A percentile compares a stretch with the other conserved stretches of the same genome.
phyloP scores from a whole-genome alignment of 2,113 vertebrate species.

The Xenus cinereus region DNA sequence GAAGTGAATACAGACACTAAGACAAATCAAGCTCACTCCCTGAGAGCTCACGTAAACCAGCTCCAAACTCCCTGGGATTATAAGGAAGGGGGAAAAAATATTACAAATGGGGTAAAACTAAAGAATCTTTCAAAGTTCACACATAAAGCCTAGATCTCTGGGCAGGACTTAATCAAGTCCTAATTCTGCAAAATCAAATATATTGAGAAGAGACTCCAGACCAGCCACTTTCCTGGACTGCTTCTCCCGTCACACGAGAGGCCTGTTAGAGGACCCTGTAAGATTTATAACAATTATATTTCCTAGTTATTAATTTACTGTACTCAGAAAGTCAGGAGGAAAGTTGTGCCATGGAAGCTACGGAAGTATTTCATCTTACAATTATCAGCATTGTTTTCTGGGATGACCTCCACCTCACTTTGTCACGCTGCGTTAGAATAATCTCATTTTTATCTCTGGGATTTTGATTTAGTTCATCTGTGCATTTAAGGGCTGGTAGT shows the following conservation, averaged over 20 bases:
- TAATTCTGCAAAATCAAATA: neutral
- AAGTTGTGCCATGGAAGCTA: neutral
- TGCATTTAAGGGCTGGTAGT: neutral
- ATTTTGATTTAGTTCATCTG: neutral
- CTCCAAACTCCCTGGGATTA: neutral
- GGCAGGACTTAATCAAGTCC: neutral
- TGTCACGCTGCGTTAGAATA: neutral
- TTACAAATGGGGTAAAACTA: neutral
- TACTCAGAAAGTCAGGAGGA: neutral
- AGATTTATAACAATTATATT: neutral
- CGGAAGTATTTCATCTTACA: neutral
- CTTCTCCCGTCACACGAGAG: neutral
- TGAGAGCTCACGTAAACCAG: neutral
- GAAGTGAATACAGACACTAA: neutral
- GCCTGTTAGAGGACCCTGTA: neutral
- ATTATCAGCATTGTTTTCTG: neutral
- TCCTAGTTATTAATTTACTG: neutral
- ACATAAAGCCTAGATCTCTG: neutral
- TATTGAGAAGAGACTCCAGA: neutral
- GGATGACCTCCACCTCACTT: neutral
- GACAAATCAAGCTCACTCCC: neutral
- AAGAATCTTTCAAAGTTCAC: neutral
- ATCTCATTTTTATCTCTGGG: neutral
- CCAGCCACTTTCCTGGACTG: neutral
- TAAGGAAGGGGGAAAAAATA: neutral